Evolutionary conservation across 2,888 invertebrate species (phyloP).

Genomic region (Orthosia gothica): DNA sequence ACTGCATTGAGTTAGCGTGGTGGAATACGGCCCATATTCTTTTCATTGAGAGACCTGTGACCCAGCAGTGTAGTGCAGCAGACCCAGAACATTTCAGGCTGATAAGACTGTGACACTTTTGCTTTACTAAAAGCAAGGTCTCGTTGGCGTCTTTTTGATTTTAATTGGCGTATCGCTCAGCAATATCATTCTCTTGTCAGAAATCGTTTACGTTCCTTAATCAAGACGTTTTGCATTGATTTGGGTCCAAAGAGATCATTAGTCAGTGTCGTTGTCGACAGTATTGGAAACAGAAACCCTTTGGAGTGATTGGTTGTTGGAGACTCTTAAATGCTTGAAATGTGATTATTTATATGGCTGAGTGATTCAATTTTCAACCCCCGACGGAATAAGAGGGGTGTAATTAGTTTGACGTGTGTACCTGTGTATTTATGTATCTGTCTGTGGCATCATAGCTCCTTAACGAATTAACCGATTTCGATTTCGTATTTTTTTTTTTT

Average conservation of each 20-base stretch:
- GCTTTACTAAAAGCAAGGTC: neutral
- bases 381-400: too few relatives aligned
- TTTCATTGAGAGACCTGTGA: too few relatives aligned
- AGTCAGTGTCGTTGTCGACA: conserved; percentile 53
- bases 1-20: too few relatives aligned
- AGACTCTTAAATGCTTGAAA: neutral
- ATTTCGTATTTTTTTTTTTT: too few relatives aligned
- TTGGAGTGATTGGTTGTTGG: conserved; percentile 4
- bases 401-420: too few relatives aligned
- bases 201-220: conserved; percentile 44
- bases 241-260: conserved; percentile 33
- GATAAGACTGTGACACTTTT: too few relatives aligned
- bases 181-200: conserved; percentile 24
- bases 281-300: conserved; percentile 19
- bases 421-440: too few relatives aligned
- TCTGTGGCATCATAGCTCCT: too few relatives aligned
- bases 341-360: neutral
- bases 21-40: too few relatives aligned
- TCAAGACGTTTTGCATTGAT: conserved; percentile 43
- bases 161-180: conserved; percentile 9
- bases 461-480: too few relatives aligned
- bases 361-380: neutral
- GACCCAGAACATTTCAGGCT: too few relatives aligned
- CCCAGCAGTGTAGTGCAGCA: too few relatives aligned
- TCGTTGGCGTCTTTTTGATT: neutral